A percentile compares a stretch with the other conserved stretches of the same genome.
phyloP scores from a whole-genome alignment of 35 echinoderm and acorn worm genomes.

The Acanthaster planci region DNA sequence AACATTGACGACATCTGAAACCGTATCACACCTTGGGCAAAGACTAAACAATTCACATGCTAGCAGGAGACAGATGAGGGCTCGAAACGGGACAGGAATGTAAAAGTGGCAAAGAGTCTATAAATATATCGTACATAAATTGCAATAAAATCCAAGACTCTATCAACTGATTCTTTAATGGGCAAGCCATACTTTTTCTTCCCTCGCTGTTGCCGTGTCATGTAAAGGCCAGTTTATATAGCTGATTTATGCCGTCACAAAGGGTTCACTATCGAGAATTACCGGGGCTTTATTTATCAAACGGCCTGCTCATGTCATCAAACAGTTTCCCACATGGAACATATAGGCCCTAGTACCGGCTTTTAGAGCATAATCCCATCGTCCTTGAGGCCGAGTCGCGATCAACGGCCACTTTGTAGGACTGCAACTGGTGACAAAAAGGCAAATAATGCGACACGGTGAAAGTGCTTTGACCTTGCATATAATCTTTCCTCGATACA shows the following conservation, averaged over 20 bases:
- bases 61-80: not conserved
- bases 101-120: conserved; percentile 8
- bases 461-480: too few species aligned
- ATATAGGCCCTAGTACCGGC: too few species aligned
- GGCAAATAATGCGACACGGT: too few species aligned
- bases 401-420: too few species aligned
- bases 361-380: too few species aligned
- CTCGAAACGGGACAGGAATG: not conserved
- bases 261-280: not conserved
- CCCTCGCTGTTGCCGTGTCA: not conserved
- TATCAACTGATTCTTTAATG: not conserved
- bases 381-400: too few species aligned
- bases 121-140: conserved; percentile 25
- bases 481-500: too few species aligned
- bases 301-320: conserved; percentile 5
- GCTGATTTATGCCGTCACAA: conserved; percentile 3
- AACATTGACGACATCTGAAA: not conserved
- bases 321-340: not conserved
- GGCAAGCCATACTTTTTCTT: not conserved
- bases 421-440: too few species aligned
- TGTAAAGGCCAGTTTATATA: not conserved
- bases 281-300: not conserved
- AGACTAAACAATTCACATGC: too few species aligned
- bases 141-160: conserved; percentile 19
- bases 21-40: not conserved